Evolutionary conservation across 2,888 invertebrate species (phyloP).

Genomic region (Merodon equestris): DNA sequence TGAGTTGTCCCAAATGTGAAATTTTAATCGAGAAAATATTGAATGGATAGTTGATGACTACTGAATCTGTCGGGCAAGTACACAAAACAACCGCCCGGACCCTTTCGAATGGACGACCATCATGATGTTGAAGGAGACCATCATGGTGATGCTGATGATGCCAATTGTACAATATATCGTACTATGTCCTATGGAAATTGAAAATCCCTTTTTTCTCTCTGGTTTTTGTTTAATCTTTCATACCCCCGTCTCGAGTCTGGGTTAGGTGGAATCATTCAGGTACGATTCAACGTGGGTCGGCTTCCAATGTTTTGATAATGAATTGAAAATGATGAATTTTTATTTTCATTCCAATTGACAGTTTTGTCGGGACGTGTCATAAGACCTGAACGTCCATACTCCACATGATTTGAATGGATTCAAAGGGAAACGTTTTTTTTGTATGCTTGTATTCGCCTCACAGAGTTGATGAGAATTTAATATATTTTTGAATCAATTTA

Average conservation of each 20-base stretch:
- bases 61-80: slow-evolving; percentile 1
- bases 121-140: slow-evolving; percentile 9
- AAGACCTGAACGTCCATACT: slow-evolving; percentile 7
- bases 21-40: slow-evolving; percentile 58
- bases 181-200: slow-evolving; percentile 33
- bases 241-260: neutral
- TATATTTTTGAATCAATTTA: slow-evolving; percentile 59
- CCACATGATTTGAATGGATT: neutral
- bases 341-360: slow-evolving; percentile 62
- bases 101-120: too few relatives aligned
- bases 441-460: neutral
- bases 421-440: slow-evolving; percentile 13
- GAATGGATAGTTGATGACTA: slow-evolving; percentile 39
- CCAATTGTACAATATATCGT: slow-evolving; percentile 23
- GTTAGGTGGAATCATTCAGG: too few relatives aligned
- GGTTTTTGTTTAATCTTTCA: too few relatives aligned
- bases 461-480: slow-evolving; percentile 50
- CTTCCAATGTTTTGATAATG: slow-evolving; percentile 58
- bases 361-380: slow-evolving; percentile 49
- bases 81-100: too few relatives aligned
- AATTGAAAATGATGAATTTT: slow-evolving; percentile 66
- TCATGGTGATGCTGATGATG: slow-evolving; percentile 33
- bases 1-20: slow-evolving; percentile 55
- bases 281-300: neutral
- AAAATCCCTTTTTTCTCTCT: slow-evolving; percentile 1